A percentile compares a stretch with the other conserved stretches of the same genome.
These are phyloP conservation scores for Prionace glauca DNA, from an alignment of 2,797 vertebrate species.

Conservation along the genomic window DNA sequence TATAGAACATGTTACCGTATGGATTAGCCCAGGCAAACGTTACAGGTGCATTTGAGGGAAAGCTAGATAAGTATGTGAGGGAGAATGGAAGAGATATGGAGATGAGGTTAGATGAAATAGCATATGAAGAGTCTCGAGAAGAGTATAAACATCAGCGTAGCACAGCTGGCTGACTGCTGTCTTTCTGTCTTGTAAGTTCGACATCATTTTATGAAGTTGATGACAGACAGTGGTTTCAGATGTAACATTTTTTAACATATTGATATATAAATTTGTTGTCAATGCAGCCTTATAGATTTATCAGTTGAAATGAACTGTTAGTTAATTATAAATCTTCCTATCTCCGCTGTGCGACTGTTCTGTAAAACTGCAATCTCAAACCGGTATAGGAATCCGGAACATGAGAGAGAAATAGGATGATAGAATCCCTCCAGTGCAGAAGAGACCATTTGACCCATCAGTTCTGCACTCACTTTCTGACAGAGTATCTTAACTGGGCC, in stretches of 20 bases:
- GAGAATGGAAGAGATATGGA: not conserved
- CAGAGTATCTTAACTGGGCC: too few relatives aligned
- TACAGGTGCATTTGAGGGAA: not conserved
- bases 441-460: too few relatives aligned
- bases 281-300: not conserved
- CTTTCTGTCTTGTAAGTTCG: not conserved
- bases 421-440: too few relatives aligned
- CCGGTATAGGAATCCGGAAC: not conserved
- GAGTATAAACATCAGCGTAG: not conserved
- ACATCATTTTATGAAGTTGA: not conserved
- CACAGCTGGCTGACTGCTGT: not conserved
- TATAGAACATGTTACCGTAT: too few relatives aligned
- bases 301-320: not conserved
- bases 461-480: too few relatives aligned
- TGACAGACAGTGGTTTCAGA: not conserved
- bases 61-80: not conserved
- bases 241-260: not conserved
- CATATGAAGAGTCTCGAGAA: not conserved
- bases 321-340: not conserved
- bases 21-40: not conserved
- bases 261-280: not conserved
- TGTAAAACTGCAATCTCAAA: not conserved
- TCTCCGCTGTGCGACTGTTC: not conserved
- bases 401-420: not conserved
- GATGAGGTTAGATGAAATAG: not conserved